Conservation (phyloP, 2,888 invertebrate genomes). For the Eupsilia transversa region DNA sequence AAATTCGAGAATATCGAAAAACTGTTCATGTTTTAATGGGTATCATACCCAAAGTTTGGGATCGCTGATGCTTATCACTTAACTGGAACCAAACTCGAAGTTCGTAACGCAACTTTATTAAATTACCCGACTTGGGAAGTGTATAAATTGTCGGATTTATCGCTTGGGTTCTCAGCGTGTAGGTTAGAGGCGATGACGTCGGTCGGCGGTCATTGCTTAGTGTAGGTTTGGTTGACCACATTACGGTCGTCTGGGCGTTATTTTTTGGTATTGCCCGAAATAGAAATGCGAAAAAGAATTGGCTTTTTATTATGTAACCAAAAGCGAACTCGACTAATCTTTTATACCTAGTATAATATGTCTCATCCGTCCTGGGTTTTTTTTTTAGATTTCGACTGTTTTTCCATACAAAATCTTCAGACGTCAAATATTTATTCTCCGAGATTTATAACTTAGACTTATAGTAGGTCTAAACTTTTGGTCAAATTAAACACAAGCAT, state of each 20-base stretch:
- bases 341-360: too few species aligned
- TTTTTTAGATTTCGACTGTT: not conserved
- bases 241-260: constrained; percentile 16
- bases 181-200: constrained; percentile 59
- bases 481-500: not conserved
- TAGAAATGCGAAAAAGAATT: not conserved
- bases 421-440: not conserved
- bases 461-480: not conserved
- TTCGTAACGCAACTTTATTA: constrained; percentile 78
- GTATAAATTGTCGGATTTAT: constrained; percentile 83
- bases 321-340: too few species aligned
- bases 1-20: constrained; percentile 31
- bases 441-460: too few species aligned
- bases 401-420: not conserved
- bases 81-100: constrained; percentile 54
- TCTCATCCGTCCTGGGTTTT: not conserved
- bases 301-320: not conserved
- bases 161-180: constrained; percentile 65
- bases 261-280: constrained; percentile 20
- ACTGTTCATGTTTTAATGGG: constrained; percentile 9
- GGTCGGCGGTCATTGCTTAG: constrained; percentile 68
- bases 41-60: constrained; percentile 20
- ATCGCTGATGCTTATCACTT: constrained; percentile 60
- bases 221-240: constrained; percentile 38
- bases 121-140: constrained; percentile 79